phyloP scores from a whole-genome alignment of 64 coral and sea anemone genomes.

The Montipora foliosa region DNA sequence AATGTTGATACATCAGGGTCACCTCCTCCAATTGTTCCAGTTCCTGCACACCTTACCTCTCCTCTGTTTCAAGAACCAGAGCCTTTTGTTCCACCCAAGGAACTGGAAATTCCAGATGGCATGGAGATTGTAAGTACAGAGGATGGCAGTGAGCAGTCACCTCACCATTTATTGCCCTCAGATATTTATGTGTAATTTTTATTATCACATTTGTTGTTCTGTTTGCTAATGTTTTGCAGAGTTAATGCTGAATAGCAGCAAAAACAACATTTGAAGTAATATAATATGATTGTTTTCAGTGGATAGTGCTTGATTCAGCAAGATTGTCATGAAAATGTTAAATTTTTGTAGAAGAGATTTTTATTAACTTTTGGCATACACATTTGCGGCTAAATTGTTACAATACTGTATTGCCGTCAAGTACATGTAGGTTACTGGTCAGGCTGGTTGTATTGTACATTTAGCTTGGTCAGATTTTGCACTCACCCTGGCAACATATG shows the following conservation, averaged over 20 bases:
- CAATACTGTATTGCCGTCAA: too few species aligned
- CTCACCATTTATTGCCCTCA: neutral
- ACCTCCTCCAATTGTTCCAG: neutral
- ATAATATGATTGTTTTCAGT: too few species aligned
- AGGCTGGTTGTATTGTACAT: too few species aligned
- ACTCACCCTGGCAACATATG: too few species aligned
- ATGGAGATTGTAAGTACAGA: conserved; percentile 92
- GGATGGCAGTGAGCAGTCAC: neutral
- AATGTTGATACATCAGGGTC: neutral
- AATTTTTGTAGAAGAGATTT: too few species aligned
- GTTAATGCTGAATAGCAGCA: neutral
- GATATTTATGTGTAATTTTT: neutral
- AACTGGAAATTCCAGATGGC: conserved; percentile 77
- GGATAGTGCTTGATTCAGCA: too few species aligned
- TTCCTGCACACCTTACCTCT: neutral
- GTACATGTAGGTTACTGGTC: too few species aligned
- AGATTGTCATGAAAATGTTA: too few species aligned
- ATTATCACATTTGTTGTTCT: neutral
- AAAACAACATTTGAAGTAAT: neutral
- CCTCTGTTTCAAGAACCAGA: conserved; percentile 49
- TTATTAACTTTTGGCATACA: too few species aligned
- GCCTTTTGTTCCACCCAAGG: conserved; percentile 86
- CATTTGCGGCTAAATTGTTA: too few species aligned
- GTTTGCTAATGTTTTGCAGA: neutral
- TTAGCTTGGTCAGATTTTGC: too few species aligned